These are phyloP conservation scores for Burhinus bistriatus DNA, from an alignment of 2,113 vertebrate species.

Conservation along the genomic window DNA sequence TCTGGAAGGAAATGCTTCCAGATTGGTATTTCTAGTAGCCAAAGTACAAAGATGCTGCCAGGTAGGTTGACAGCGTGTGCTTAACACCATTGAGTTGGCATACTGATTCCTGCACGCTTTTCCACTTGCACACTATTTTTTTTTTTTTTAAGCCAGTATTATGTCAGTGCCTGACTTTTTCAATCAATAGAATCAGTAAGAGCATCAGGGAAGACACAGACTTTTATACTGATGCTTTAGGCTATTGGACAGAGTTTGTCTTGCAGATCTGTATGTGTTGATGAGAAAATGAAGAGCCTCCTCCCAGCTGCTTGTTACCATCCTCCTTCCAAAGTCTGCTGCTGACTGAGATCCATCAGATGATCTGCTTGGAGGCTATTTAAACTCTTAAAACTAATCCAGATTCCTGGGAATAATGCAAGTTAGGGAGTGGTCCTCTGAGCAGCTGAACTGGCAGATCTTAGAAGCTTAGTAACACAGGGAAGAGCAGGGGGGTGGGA, in stretches of 20 bases:
- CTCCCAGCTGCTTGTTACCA: constrained; percentile 28
- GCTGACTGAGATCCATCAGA: neutral
- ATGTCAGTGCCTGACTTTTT: neutral
- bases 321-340: neutral
- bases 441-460: constrained; percentile 27
- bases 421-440: neutral
- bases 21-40: neutral
- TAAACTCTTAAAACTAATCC: neutral
- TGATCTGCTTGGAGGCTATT: neutral
- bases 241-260: neutral
- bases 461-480: neutral
- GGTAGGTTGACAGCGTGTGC: neutral
- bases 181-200: neutral
- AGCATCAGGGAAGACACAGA: neutral
- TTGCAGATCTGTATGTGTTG: neutral
- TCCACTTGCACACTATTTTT: fast-evolving
- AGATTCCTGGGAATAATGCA: neutral
- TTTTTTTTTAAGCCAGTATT: neutral
- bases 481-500: neutral
- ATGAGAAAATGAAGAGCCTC: neutral
- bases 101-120: neutral
- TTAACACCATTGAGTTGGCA: neutral
- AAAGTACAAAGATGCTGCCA: neutral
- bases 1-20: neutral
- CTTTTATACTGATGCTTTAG: neutral